Evolutionary conservation across 2,113 vertebrate genomes (phyloP), one percentile per base, ranked within the genome.

Genomic region (Tapirus terrestris): DNA sequence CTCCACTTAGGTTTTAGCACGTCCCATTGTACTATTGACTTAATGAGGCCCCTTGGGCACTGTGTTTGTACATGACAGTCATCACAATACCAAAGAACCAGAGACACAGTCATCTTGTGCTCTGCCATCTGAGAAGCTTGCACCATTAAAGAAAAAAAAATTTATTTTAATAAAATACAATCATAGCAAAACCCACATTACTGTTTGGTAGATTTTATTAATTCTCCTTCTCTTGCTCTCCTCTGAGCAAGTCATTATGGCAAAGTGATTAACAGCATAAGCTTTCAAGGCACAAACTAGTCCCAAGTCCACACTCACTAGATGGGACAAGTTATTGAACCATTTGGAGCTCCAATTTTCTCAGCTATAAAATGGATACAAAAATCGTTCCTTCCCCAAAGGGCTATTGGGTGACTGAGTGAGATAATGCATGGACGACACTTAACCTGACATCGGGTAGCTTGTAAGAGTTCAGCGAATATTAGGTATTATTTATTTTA

Each of bases 21-120:
- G 9, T 96, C 98, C 97, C 96, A 45, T 88, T 97, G 98, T 79
- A 56, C 97, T 87, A 76, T 87, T 97, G 98, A 98, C 98, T 98
- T 98, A 98, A 98, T 98, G 98, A 97, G 97, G 98, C 97, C 97
- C 98, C 97, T 96, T 93, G 63, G 96, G 97, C 96, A 93, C 97
- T 63, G 0, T 87, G 87, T 79, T 94, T 97, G 95, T 97, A 97
- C 98, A 96, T 97, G 98, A 96, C 96, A 85, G 95, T 97, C 95
- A 88, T 91, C 98, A 89, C 94, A 97, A 98, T 85, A 97, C 94
- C 6, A 1, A 77, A 88, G 79, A 75, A 12, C 27, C 7, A 1
- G 83, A 51, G 79, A 60, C 87, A 70, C 48, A 43, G 51, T 43
- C 31, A 18, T 61, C 87, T 53, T 92, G 45, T 45, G 39, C 84